Evolutionary conservation across 2,888 invertebrate species (phyloP), one percentile per base, ranked within the genome.

Genomic region (Perdita meconis): DNA sequence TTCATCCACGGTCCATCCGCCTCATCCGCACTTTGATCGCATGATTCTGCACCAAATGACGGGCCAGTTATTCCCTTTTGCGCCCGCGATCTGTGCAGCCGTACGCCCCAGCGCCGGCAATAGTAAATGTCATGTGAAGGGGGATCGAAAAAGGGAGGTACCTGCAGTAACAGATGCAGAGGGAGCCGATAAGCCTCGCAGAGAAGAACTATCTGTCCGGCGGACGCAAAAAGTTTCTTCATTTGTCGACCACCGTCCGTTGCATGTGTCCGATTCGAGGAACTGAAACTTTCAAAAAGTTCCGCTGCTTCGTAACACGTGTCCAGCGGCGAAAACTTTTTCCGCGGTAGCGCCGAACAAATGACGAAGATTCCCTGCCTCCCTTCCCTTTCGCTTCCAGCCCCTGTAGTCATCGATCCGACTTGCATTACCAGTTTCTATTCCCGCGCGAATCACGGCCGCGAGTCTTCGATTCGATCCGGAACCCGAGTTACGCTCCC

Each of bases 201-300:
- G 47, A 44, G 55, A 44, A 55, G 51, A 76, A 50, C 40, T 44
- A 68, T 60, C 50, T 19, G 63, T 51, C 16, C 26, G n/a, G 24
- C 34, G 61, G 55, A 40, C 44, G 50, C 44, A 80, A 85, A 82
- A 84, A 84, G 85, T 85, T 85, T 74, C 78, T 81, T 84, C 78
- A 82, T 84, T 84, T 81, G 80, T 81, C 70, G 68, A 6, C 30
- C 55, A 38, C 30, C 34, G 38, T 66, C 63, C 55, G 53, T 40
- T 63, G 65, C 69, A 30, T 10, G 68, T 40, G 60, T 70, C 68
- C 64, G 50, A 50, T 19, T 44, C 59, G 60, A 36, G 59, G 24
- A 56, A 63, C 42, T n/a, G 53, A 61, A 75, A 82, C 51, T 82
- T 82, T 74, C 63, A 44, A 55, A 63, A 76, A 59, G 53, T 67